phyloP scores from a whole-genome alignment of 2,113 vertebrate genomes.

The Notothenia rossii region DNA sequence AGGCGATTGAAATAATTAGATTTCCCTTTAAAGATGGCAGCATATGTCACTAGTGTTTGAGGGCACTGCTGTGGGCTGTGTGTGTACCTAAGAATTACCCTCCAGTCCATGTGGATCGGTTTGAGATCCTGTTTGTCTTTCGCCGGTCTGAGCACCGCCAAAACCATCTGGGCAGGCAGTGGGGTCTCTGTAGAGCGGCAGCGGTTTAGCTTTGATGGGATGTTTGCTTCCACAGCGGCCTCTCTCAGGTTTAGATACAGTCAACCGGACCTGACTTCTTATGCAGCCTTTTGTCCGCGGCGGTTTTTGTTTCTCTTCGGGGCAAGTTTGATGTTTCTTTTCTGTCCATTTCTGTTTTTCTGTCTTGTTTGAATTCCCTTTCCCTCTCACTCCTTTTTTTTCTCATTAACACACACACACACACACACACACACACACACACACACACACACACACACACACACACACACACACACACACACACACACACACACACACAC shows the following conservation, averaged over 20 bases:
- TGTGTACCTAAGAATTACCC: constrained; percentile 19
- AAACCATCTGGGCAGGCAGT: constrained; percentile 37
- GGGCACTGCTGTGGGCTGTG: not conserved
- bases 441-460: not conserved
- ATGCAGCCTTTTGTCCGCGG: not conserved
- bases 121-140: constrained; percentile 61
- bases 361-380: not conserved
- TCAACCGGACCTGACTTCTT: constrained; percentile 12
- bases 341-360: not conserved
- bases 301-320: constrained; percentile 20
- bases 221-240: constrained; percentile 41
- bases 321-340: constrained; percentile 14
- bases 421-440: not conserved
- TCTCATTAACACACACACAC: constrained; percentile 1
- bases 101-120: constrained; percentile 11
- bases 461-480: not conserved
- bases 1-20: not conserved
- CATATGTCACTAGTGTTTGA: not conserved
- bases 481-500: not conserved
- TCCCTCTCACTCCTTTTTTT: not conserved
- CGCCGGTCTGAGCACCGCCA: constrained; percentile 52
- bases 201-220: constrained; percentile 52
- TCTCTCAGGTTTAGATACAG: constrained; percentile 28
- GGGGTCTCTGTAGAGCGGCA: constrained; percentile 35
- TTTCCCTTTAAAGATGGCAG: not conserved